Evolutionary conservation across 1,140 invertebrate genomes (phyloP).

Genomic region (Rhizoglyphus robini): DNA sequence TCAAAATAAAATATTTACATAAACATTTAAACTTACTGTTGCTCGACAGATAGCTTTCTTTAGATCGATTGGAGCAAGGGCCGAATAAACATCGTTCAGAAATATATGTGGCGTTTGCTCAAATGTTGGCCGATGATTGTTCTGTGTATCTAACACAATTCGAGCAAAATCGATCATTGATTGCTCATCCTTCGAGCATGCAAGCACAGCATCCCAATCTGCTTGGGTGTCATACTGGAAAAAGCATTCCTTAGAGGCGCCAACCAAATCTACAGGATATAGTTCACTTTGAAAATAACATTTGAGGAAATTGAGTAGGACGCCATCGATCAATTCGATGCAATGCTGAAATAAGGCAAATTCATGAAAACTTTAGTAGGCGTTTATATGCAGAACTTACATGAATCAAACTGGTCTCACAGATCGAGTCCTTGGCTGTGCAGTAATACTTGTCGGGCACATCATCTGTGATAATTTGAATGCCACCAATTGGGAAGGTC

Average conservation of each 20-base stretch:
- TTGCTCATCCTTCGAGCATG: not conserved
- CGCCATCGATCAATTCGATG: not conserved
- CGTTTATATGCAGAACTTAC: not conserved
- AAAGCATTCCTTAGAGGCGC: not conserved
- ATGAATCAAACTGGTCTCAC: not conserved
- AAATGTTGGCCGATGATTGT: not conserved
- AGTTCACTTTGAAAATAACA: conserved; percentile 13
- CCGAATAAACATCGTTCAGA: not conserved
- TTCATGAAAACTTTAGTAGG: not conserved
- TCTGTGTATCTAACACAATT: not conserved
- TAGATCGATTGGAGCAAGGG: not conserved
- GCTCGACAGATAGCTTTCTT: not conserved
- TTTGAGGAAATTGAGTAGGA: not conserved
- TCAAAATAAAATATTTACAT: not conserved
- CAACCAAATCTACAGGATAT: not conserved
- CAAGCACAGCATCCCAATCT: not conserved
- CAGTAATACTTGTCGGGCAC: not conserved
- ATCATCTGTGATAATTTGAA: not conserved
- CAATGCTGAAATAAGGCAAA: not conserved
- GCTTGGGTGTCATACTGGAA: not conserved
- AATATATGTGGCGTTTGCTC: not conserved
- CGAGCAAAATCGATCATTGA: not conserved
- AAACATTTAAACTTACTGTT: not conserved
- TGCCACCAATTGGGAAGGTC: not conserved
- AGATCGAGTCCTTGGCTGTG: not conserved